phyloP scores from a whole-genome alignment of 2,113 vertebrate genomes.

The Oryzias celebensis region DNA sequence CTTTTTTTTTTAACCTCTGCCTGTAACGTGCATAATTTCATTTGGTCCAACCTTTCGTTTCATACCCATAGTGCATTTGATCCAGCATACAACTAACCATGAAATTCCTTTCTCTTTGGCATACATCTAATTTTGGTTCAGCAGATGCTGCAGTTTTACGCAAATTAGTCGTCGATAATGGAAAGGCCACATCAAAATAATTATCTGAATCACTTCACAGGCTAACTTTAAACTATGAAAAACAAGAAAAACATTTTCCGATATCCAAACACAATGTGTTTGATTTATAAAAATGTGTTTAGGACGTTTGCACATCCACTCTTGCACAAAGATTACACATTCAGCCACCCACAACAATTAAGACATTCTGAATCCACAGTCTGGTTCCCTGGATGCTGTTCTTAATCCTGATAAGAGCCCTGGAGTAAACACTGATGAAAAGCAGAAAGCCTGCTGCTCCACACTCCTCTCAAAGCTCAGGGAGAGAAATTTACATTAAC shows the following conservation, averaged over 20 bases:
- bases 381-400: slow-evolving; percentile 21
- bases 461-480: slow-evolving; percentile 15
- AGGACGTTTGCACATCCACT: neutral
- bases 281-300: neutral
- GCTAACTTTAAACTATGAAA: neutral
- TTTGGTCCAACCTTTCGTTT: neutral
- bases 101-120: neutral
- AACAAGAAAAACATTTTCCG: neutral
- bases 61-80: neutral
- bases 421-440: slow-evolving; percentile 45
- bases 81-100: slow-evolving; percentile 10
- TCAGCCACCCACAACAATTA: slow-evolving; percentile 47
- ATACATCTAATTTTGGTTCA: slow-evolving; percentile 1
- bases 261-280: neutral
- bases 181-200: neutral
- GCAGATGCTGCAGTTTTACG: slow-evolving; percentile 8
- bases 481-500: slow-evolving; percentile 46
- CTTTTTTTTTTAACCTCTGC: neutral
- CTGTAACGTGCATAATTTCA: neutral
- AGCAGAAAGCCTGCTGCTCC: slow-evolving; percentile 16
- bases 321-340: slow-evolving; percentile 10
- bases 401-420: slow-evolving; percentile 61
- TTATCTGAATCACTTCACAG: too few relatives aligned
- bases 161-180: slow-evolving; percentile 2
- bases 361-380: slow-evolving; percentile 49